Evolutionary conservation across 2,113 vertebrate genomes (phyloP), one percentile per base, ranked within the genome.

Genomic region (Oceanites oceanicus): DNA sequence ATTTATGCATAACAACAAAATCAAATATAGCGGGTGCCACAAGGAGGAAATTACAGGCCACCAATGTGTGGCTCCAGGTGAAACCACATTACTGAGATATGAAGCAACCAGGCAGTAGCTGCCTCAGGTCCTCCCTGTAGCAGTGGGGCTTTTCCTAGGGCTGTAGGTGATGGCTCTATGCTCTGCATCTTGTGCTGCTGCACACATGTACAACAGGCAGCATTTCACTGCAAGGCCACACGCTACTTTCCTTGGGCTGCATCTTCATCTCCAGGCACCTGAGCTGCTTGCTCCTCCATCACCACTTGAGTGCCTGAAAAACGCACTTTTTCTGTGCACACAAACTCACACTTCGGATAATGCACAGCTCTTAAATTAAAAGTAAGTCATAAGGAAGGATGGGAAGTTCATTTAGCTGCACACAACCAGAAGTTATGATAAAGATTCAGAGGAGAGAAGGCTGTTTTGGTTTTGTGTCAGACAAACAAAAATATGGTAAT

Each of bases 91-190:
- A 11, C 45, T 40, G 38, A 80, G 25, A 18, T 20, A 32, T 16
- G 29, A 68, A 76, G 40, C 36, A 18, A 13, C 1, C 5, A 53
- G n/a, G 36, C 42, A 47, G 4, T 6, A 30, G 6, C 25, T 75
- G 38, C 15, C 38, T 21, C 21, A 53, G 21, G 4, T 85, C 9
- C 44, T 62, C 11, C 27, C 26, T 76, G 26, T 63, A 49, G 11
- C 27, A 82, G 19, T 27, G 40, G n/a, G 11, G 6, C 7, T 23
- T 88, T 59, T 88, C 13, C 58, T 56, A 47, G 36, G 6, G 49
- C 44, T 0, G 0, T n/a, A 55, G 16, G 17, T 15, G 30, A 32
- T 45, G 38, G 52, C 23, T 67, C 18, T 25, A 7, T 11, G 26
- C 6, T 84, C 36, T 47, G 26, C 21, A 30, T 4, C 30, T 53